Conservation (phyloP, 2,797 vertebrate genomes). For the Poeciliopsis infans region DNA sequence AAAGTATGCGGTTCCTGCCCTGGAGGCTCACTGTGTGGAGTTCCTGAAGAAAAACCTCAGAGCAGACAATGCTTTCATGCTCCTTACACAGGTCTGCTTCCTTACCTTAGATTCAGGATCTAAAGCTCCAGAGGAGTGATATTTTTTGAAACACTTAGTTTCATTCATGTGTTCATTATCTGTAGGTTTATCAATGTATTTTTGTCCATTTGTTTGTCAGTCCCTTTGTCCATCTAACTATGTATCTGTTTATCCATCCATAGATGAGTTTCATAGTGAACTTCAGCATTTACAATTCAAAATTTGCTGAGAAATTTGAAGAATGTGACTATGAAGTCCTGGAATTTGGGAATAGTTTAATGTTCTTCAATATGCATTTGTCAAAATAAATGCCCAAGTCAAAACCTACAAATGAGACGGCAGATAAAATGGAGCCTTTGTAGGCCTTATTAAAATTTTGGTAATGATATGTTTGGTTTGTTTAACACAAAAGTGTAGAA, state of each 20-base stretch:
- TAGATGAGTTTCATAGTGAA: not conserved
- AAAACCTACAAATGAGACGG: not conserved
- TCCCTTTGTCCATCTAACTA: not conserved
- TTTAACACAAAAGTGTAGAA: not conserved
- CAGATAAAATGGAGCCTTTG: not conserved
- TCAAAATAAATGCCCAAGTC: not conserved
- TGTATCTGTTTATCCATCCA: not conserved
- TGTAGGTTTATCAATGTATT: not conserved
- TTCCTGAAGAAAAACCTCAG: slow-evolving; percentile 97
- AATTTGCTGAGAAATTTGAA: not conserved
- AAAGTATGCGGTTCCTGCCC: slow-evolving; percentile 95
- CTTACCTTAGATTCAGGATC: not conserved
- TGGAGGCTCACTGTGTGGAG: slow-evolving; percentile 97
- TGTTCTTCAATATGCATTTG: not conserved
- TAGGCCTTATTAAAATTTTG: not conserved
- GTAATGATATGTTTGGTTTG: not conserved
- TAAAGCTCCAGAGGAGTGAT: not conserved
- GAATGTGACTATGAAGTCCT: not conserved
- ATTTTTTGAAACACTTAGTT: not conserved
- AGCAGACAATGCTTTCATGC: slow-evolving; percentile 97
- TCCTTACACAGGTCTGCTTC: slow-evolving; percentile 90
- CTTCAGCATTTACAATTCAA: not conserved
- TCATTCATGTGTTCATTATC: not conserved
- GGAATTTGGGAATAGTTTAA: not conserved
- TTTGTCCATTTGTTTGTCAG: not conserved